Evolutionary conservation across 2,797 vertebrate species (phyloP).

Genomic region (Sebastes vulpes): DNA sequence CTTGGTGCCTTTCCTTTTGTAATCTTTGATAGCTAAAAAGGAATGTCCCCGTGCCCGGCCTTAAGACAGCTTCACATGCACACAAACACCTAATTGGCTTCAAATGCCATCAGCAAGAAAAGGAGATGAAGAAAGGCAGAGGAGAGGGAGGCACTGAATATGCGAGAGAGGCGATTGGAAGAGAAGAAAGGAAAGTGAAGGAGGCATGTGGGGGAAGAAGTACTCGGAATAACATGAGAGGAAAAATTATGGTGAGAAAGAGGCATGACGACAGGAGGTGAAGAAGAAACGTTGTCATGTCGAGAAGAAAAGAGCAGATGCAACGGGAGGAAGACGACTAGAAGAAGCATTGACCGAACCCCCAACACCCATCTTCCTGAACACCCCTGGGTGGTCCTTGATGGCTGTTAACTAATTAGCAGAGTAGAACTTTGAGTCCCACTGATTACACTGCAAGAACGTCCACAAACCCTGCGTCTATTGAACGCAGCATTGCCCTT

Average conservation of each 20-base stretch:
- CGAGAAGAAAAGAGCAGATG: slow-evolving; percentile 21
- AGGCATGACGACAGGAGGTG: slow-evolving; percentile 6
- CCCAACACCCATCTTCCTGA: slow-evolving; percentile 30
- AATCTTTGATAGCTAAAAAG: slow-evolving; percentile 39
- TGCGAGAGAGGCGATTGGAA: not conserved
- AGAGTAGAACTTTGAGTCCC: slow-evolving; percentile 50
- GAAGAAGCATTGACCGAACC: slow-evolving; percentile 28
- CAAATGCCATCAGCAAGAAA: slow-evolving; percentile 57
- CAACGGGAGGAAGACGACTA: slow-evolving; percentile 3
- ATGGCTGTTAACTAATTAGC: slow-evolving; percentile 53
- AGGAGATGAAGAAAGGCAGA: not conserved
- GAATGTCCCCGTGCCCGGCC: slow-evolving; percentile 29
- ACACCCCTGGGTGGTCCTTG: slow-evolving; percentile 42
- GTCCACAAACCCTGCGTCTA: slow-evolving; percentile 31
- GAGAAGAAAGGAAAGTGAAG: not conserved
- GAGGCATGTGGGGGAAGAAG: not conserved
- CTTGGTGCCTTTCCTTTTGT: slow-evolving; percentile 15
- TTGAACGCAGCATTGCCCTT: slow-evolving; percentile 61
- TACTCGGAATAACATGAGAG: slow-evolving; percentile 23
- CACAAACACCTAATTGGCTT: slow-evolving; percentile 69
- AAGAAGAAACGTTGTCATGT: slow-evolving; percentile 7
- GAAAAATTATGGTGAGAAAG: slow-evolving; percentile 35
- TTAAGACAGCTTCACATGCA: slow-evolving; percentile 33
- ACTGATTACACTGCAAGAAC: slow-evolving; percentile 53
- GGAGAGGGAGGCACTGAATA: slow-evolving; percentile 1